These are phyloP conservation scores for Atrichornis clamosus DNA, from an alignment of 2,113 vertebrate genomes.

Conservation along the genomic window DNA sequence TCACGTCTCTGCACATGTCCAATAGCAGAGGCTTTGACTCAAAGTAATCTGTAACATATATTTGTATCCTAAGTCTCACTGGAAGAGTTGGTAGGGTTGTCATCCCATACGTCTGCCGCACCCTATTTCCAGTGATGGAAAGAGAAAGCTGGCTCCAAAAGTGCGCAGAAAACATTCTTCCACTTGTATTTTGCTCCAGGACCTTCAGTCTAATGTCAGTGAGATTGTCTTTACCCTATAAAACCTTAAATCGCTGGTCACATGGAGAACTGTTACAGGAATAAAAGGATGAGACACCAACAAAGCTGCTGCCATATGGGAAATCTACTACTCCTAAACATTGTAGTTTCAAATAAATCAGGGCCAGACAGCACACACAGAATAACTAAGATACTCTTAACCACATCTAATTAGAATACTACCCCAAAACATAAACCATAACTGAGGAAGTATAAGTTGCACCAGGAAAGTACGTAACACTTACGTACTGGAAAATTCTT, in stretches of 20 bases:
- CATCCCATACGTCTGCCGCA: not conserved
- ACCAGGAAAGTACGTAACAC: not conserved
- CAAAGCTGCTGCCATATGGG: not conserved
- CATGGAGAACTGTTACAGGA: not conserved
- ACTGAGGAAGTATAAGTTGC: not conserved
- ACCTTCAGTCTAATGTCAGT: not conserved
- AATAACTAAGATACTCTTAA: not conserved
- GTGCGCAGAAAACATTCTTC: accelerated
- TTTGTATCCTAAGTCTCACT: not conserved
- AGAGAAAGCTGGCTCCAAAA: not conserved
- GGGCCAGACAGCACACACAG: not conserved
- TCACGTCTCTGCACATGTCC: not conserved
- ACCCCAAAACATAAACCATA: not conserved
- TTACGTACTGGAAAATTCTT: not conserved
- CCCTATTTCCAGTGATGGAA: not conserved
- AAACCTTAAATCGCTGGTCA: not conserved
- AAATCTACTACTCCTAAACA: not conserved
- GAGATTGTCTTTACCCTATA: not conserved
- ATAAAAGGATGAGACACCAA: not conserved
- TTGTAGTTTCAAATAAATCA: not conserved
- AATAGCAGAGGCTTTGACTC: not conserved
- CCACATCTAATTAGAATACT: not conserved
- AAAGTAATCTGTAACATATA: accelerated
- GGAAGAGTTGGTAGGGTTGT: not conserved
- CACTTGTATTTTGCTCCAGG: not conserved